Percentiles rank a stretch among this genome's conserved stretches.
These are phyloP conservation scores for Nemapogon koenigi DNA, from an alignment of 2,888 invertebrate species.

Conservation along the genomic window DNA sequence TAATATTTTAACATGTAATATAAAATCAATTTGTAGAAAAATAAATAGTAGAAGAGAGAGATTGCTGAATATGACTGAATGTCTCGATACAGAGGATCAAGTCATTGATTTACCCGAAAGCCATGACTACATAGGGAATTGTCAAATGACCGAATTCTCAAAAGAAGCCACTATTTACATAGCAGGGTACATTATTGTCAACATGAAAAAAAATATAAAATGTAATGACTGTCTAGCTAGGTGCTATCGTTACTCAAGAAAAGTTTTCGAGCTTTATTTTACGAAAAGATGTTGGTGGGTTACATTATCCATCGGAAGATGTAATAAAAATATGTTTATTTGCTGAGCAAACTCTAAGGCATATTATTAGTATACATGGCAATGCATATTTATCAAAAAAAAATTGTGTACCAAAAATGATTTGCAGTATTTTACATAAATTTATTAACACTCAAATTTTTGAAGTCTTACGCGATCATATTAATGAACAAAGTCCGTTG, in stretches of 20 bases:
- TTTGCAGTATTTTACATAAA: no score
- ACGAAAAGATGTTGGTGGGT: neutral
- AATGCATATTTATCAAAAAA: neutral
- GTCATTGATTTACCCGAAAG: neutral
- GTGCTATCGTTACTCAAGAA: no score
- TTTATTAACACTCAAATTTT: neutral
- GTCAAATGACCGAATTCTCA: neutral
- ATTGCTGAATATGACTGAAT: neutral
- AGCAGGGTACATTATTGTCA: neutral
- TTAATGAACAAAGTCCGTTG: neutral
- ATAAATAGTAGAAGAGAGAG: neutral
- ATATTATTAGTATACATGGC: neutral
- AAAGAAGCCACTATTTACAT: neutral
- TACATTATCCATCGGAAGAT: neutral
- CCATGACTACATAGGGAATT: neutral
- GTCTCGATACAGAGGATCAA: neutral
- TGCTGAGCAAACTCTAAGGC: neutral
- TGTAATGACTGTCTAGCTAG: constrained; percentile 1
- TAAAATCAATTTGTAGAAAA: neutral
- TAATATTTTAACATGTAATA: neutral
- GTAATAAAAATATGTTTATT: neutral
- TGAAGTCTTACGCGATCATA: neutral
- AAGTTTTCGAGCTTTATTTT: neutral
- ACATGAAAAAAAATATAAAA: neutral
- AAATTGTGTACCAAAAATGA: neutral